A percentile compares a stretch with the other conserved stretches of the same genome.
These are phyloP conservation scores for Carpatolechia fugitivella DNA, from an alignment of 2,888 invertebrate species.

Conservation along the genomic window DNA sequence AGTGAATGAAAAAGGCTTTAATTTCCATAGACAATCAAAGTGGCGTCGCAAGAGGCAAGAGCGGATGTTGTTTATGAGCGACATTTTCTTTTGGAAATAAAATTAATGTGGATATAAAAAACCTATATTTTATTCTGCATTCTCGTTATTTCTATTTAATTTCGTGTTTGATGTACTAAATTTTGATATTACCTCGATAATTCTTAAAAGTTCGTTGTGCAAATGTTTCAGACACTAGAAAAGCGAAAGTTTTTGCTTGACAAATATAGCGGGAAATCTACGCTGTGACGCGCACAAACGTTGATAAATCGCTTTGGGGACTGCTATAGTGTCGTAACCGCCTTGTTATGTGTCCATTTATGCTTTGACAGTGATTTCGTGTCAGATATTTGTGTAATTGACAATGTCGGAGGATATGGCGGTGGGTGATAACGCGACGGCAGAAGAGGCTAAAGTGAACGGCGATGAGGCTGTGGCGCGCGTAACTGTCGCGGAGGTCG, in stretches of 20 bases:
- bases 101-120: constrained; percentile 49
- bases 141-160: constrained; percentile 21
- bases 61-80: constrained; percentile 72
- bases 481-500: constrained; percentile 36
- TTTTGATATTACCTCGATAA: background rate
- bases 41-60: constrained; percentile 60
- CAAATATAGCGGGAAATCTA: constrained; percentile 74
- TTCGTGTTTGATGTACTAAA: constrained; percentile 17
- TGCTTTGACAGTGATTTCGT: constrained; percentile 57
- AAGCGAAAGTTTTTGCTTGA: constrained; percentile 43
- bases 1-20: constrained; percentile 8
- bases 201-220: constrained; percentile 18
- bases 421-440: constrained; percentile 65
- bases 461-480: constrained; percentile 45
- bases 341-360: constrained; percentile 66
- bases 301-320: constrained; percentile 55
- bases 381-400: constrained; percentile 57
- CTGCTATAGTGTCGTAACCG: constrained; percentile 56
- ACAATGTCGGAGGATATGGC: constrained; percentile 78
- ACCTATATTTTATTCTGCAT: constrained; percentile 32
- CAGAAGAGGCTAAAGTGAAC: constrained; percentile 51
- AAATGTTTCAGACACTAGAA: constrained; percentile 37
- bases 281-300: constrained; percentile 69
- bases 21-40: constrained; percentile 48
- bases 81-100: constrained; percentile 67